These are phyloP conservation scores for Phyllopteryx taeniolatus DNA, from an alignment of 2,113 vertebrate species.

Conservation along the genomic window DNA sequence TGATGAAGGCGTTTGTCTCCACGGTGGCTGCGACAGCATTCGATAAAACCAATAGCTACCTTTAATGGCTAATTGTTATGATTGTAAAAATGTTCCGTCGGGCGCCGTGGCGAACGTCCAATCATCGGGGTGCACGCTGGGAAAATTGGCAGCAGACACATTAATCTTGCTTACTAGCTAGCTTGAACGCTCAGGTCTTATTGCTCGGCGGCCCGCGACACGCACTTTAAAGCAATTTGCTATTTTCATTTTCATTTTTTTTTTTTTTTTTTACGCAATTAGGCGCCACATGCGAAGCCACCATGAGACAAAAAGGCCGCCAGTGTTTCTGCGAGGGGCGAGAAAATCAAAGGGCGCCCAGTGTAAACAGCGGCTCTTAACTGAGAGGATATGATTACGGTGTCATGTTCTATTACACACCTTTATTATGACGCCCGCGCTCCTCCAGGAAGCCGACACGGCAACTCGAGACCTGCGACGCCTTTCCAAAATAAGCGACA, in stretches of 20 bases:
- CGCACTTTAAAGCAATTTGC: conserved; percentile 72
- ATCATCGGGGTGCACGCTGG: conserved; percentile 2
- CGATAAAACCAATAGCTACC: conserved; percentile 60
- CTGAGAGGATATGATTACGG: conserved; percentile 68
- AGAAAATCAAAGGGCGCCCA: conserved; percentile 64
- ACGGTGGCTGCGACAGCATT: conserved; percentile 31
- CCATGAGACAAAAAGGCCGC: conserved; percentile 23
- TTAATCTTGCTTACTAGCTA: conserved; percentile 61
- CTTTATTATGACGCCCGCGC: conserved; percentile 59
- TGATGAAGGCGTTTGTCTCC: conserved; percentile 56
- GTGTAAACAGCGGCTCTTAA: conserved; percentile 70
- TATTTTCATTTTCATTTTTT: conserved; percentile 59
- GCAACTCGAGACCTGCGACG: neutral
- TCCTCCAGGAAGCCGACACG: conserved; percentile 35
- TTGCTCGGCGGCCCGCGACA: conserved; percentile 60
- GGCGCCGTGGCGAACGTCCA: conserved; percentile 6
- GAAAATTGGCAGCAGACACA: conserved; percentile 55
- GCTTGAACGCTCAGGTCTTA: conserved; percentile 36
- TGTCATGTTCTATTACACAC: conserved; percentile 72
- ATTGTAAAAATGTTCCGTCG: conserved; percentile 53
- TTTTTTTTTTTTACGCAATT: conserved; percentile 58
- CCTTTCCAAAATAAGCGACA: conserved; percentile 22
- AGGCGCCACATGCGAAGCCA: conserved; percentile 56
- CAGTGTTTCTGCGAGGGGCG: conserved; percentile 10
- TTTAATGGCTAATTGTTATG: conserved; percentile 67